Evolutionary conservation across 2,797 vertebrate genomes (phyloP).

Genomic region (Chiloscyllium punctatum): DNA sequence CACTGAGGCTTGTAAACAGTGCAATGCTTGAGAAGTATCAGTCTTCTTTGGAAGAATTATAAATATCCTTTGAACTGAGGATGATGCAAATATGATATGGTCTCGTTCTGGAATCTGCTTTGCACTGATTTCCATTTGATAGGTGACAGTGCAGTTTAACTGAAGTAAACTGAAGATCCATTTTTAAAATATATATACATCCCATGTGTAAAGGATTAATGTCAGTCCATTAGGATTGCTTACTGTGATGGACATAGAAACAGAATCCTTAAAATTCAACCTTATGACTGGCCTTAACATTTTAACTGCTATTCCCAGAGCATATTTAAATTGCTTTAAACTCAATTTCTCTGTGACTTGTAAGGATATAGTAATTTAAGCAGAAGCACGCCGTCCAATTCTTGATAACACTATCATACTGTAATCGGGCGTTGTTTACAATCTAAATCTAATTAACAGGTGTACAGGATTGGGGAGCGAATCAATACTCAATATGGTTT

Average conservation of each 20-base stretch:
- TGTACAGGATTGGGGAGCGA: slow-evolving; percentile 55
- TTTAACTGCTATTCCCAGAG: neutral
- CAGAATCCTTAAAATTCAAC: neutral
- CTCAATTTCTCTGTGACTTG: slow-evolving; percentile 41
- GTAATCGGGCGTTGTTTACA: slow-evolving; percentile 69
- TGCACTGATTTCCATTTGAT: neutral
- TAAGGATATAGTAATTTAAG: slow-evolving; percentile 58
- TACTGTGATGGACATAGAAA: neutral
- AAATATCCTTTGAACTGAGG: neutral
- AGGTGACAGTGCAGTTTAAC: neutral
- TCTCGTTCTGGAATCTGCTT: neutral
- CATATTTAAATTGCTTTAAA: neutral
- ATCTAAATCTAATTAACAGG: slow-evolving; percentile 80
- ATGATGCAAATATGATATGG: neutral
- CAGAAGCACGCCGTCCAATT: slow-evolving; percentile 66
- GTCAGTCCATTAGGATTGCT: neutral
- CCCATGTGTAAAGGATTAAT: neutral
- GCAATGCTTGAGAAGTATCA: neutral
- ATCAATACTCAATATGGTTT: slow-evolving; percentile 79
- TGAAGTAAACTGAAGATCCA: slow-evolving; percentile 10
- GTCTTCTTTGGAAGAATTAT: neutral
- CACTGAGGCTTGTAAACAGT: neutral
- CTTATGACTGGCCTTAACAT: neutral
- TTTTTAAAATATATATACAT: slow-evolving; percentile 7
- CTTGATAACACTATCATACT: slow-evolving; percentile 65